Conservation (phyloP, 2,888 invertebrate species). For the Stenichneumon culpator region DNA sequence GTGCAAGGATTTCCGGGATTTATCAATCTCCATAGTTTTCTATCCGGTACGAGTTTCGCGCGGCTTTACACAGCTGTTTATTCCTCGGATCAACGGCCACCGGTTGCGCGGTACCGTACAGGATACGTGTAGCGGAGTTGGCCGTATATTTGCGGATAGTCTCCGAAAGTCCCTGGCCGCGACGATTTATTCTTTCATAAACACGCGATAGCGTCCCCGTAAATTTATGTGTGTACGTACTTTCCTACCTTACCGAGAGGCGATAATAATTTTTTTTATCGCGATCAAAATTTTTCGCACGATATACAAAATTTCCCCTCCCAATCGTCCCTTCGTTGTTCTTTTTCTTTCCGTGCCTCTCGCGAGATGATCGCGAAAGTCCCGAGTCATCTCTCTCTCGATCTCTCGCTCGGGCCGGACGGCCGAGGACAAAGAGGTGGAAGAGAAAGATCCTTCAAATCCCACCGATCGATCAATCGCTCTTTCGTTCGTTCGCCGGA, state of each 20-base stretch:
- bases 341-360: background rate
- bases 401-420: background rate
- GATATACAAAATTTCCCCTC: background rate
- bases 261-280: conserved; percentile 30
- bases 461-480: conserved; percentile 66
- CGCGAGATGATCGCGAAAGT: conserved; percentile 39
- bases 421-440: conserved; percentile 33
- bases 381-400: conserved; percentile 46
- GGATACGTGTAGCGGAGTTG: conserved; percentile 31
- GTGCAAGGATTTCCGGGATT: conserved; percentile 52
- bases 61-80: conserved; percentile 56
- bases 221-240: background rate
- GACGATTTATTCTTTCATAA: conserved; percentile 39
- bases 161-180: conserved; percentile 22
- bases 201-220: background rate
- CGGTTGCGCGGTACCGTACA: conserved; percentile 63
- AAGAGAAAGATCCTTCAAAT: conserved; percentile 53
- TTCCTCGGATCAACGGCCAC: conserved; percentile 71
- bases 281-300: background rate
- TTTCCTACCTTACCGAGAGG: conserved; percentile 21
- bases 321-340: background rate
- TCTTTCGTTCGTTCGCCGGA: conserved; percentile 35
- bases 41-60: conserved; percentile 45
- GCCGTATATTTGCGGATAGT: conserved; percentile 43
- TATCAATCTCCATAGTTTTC: conserved; percentile 62